Percentiles rank a stretch among this genome's conserved stretches.
Conservation (phyloP, 2,888 invertebrate species). For the Thymelicus sylvestris region DNA sequence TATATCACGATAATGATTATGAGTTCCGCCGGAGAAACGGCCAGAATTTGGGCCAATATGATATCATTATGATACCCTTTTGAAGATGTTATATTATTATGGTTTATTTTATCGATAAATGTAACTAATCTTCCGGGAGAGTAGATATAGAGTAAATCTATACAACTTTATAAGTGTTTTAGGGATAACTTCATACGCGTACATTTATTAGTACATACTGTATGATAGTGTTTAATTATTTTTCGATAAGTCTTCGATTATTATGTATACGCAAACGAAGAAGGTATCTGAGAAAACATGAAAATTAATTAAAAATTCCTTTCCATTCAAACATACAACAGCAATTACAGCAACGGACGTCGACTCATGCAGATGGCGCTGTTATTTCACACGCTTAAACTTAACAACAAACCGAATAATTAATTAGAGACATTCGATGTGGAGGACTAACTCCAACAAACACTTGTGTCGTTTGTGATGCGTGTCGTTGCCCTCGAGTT, state of each 20-base stretch:
- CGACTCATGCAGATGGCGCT: background rate
- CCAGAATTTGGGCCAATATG: conserved; percentile 1
- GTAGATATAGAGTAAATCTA: background rate
- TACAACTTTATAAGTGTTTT: background rate
- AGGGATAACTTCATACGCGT: too few relatives aligned
- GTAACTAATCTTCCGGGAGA: background rate
- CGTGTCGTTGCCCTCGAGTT: background rate
- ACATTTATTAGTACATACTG: too few relatives aligned
- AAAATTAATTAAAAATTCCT: too few relatives aligned
- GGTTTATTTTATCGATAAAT: background rate
- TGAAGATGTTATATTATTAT: conserved; percentile 9
- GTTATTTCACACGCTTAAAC: background rate
- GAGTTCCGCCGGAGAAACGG: background rate
- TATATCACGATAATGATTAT: conserved; percentile 14
- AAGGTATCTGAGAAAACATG: too few relatives aligned
- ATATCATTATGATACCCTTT: conserved; percentile 17
- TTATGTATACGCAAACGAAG: too few relatives aligned
- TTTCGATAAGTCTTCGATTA: too few relatives aligned
- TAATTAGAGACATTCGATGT: background rate
- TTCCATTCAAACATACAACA: too few relatives aligned
- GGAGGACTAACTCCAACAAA: background rate
- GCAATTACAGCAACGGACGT: background rate
- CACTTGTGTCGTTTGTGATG: background rate
- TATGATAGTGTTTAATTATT: too few relatives aligned
- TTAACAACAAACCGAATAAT: background rate